Evolutionary conservation across 2,888 invertebrate species (phyloP), one percentile per base, ranked within the genome.

Genomic region (Dryococelus australis): DNA sequence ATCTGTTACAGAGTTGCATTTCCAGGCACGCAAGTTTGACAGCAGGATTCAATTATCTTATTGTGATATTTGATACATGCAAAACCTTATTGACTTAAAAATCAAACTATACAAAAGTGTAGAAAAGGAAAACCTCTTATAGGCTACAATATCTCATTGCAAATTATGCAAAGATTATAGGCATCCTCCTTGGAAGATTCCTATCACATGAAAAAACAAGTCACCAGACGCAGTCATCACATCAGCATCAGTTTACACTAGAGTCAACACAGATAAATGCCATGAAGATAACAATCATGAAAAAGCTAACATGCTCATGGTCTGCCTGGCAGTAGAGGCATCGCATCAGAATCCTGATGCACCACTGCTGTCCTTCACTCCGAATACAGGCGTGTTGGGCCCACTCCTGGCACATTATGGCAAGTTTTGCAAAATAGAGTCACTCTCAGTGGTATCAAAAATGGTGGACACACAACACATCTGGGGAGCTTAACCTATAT

Each of bases 111-210:
- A 27, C n/a, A 79, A 16, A 8, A 10, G 16, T 16, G 79, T 16
- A 79, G 27, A 79, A 79, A 79, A 79, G 27, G 27, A 79, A 79
- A 10, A 79, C n/a, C 8, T 79, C 27, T 16, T 16, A 16, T n/a
- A n/a, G n/a, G n/a, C n/a, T 79, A 79, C 79, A 79, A 79, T 79
- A 79, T 79, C 79, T 10, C 79, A 79, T 79, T 79, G 79, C 79
- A 79, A 16, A 79, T 79, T 8, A 79, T 79, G 9, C 24, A 79
- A 79, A 79, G 20, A 79, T 10, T 27, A 79, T 10, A 79, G 79
- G 79, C 20, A 79, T 16, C 79, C 79, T 16, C 6, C 79, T 79
- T 10, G 8, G 9, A 79, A 79, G 9, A 16, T 79, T 79, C 16
- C 79, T 79, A 79, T 79, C 79, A 24, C 79, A 79, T 79, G 9